Base-by-base conservation (phyloP, 2,797 vertebrate genomes). In the Eurystomus glaucurus region DNA sequence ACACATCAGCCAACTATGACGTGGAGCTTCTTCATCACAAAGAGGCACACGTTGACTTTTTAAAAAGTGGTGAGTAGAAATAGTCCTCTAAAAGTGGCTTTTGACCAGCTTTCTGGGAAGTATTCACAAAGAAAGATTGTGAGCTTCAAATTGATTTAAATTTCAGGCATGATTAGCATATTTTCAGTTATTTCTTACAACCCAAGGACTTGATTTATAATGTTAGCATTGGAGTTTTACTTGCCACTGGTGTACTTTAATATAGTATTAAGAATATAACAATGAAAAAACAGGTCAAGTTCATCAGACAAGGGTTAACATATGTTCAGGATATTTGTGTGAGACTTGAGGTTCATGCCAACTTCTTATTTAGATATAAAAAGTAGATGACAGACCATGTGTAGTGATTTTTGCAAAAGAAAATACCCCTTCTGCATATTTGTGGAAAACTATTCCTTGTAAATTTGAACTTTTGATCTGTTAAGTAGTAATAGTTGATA, bases 1-100 rank as follows among this genome's bases (percentile, higher is more conserved):
- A 99, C 97, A 99, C 99, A 14, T 99, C 99, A 8, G 99, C 99
- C 85, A 99, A 99, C 98, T 99, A 99, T 8, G 99, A 99, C 61
- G 99, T 99, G 28, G 99, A 99, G 91, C 99, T 99, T 10, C 99
- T 99, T 95, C 99, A 99, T 98, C 99, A 99, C 98, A 99, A 98
- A 96, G 99, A 99, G 62, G 99, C 99, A 51, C 99, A 99, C 2
- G 98, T 99, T 84, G 99, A 99, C 96, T 99, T 99, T 97, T 98
- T 99, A 71, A 99, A 99, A 98, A 99, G 99, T 83, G 99, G 99
- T 99, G 93, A 95, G 99, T 98, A 65, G 66, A 45, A 93, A 52
- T 43, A 43, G 66, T 17, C 3, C 21, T 62, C 20, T 60, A 9
- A 28, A 39, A n/a, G 31, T 69, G 8, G 6, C 26, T 71, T 78